Conservation (phyloP, 2,888 invertebrate species). For the Branchipolynoe longqiensis region DNA sequence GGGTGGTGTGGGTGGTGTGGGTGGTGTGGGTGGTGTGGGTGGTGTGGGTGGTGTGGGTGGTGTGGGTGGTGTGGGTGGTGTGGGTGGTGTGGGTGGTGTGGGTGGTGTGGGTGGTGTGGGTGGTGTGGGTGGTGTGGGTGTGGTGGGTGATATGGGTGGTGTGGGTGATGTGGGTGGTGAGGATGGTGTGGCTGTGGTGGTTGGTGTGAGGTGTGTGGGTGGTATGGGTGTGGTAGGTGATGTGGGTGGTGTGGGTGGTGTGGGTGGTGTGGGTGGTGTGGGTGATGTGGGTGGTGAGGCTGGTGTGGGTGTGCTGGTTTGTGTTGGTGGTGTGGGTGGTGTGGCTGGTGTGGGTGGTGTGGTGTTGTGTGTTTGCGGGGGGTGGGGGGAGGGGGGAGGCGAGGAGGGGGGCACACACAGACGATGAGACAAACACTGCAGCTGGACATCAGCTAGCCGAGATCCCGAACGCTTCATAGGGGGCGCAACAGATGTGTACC, state of each 20-base stretch:
- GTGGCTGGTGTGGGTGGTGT: too few species aligned
- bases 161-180: not conserved
- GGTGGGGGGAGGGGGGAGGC: not conserved
- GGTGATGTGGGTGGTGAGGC: too few species aligned
- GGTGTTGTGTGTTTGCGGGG: not conserved
- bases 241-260: too few species aligned
- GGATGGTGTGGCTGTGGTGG: too few species aligned
- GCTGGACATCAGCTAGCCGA: not conserved
- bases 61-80: too few species aligned
- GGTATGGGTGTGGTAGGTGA: too few species aligned
- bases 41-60: too few species aligned
- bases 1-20: not conserved
- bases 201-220: too few species aligned
- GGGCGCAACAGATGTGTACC: conserved; percentile 12
- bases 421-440: not conserved
- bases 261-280: too few species aligned
- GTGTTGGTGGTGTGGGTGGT: not conserved
- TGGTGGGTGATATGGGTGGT: not conserved
- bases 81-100: too few species aligned
- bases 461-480: conserved; percentile 4
- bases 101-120: not conserved
- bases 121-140: not conserved
- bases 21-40: too few species aligned
- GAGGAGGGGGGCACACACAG: not conserved
- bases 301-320: not conserved